Evolutionary conservation across 2,113 vertebrate genomes (phyloP).

Genomic region (Pseudorectes ferrugineus): DNA sequence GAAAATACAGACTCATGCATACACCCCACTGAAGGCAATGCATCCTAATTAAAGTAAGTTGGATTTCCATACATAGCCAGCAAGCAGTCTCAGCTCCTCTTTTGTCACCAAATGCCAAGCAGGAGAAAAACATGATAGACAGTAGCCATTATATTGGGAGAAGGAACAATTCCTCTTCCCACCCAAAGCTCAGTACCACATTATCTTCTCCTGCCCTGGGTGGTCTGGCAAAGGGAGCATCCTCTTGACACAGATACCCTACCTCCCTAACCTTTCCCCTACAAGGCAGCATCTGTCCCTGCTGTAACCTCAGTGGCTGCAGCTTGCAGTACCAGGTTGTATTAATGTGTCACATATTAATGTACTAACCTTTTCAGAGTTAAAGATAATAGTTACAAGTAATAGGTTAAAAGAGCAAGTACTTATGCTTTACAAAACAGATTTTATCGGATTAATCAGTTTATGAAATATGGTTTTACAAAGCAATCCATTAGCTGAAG

Average conservation of each 20-base stretch:
- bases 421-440: not conserved
- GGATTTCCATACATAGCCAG: not conserved
- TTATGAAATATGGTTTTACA: not conserved
- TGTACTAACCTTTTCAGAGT: not conserved
- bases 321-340: not conserved
- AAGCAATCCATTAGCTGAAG: not conserved
- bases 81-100: accelerated
- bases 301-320: not conserved
- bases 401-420: not conserved
- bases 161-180: not conserved
- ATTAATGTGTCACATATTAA: not conserved
- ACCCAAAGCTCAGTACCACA: not conserved
- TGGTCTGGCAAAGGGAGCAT: not conserved
- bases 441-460: not conserved
- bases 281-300: not conserved
- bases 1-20: not conserved
- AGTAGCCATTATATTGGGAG: not conserved
- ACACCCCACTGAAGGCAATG: not conserved
- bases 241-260: not conserved
- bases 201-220: not conserved
- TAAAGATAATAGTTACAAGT: not conserved
- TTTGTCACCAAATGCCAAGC: not conserved
- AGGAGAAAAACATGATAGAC: not conserved
- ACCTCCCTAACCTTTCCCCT: not conserved
- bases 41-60: not conserved